Evolutionary conservation across 1,140 invertebrate species (phyloP).

Genomic region (Lasioglossum baleicum): DNA sequence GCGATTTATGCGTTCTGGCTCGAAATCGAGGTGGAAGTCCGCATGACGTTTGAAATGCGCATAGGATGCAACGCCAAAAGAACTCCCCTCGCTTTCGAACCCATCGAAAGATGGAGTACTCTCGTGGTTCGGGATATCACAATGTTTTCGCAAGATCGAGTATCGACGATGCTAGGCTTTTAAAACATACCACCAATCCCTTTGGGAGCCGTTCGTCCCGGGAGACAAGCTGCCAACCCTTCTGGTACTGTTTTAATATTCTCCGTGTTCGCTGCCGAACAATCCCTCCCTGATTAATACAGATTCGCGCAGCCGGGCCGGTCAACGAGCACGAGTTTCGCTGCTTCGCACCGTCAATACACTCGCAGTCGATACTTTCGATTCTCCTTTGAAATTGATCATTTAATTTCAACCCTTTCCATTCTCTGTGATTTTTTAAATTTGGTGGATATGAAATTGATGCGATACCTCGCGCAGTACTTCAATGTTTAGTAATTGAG

Average conservation of each 20-base stretch:
- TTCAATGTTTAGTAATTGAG: too few relatives aligned
- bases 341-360: too few relatives aligned
- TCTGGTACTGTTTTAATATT: conserved; percentile 72
- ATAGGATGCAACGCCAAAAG: not conserved
- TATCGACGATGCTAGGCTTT: conserved; percentile 48
- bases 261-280: conserved; percentile 62
- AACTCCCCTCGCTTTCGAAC: conserved; percentile 14
- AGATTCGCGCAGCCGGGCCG: conserved; percentile 25
- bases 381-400: too few relatives aligned
- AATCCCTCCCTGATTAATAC: conserved; percentile 69
- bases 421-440: too few relatives aligned
- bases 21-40: not conserved
- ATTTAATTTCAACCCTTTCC: too few relatives aligned
- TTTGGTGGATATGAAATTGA: too few relatives aligned
- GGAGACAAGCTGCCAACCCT: conserved; percentile 64
- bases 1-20: not conserved
- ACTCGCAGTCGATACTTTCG: too few relatives aligned
- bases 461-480: too few relatives aligned
- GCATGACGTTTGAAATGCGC: not conserved
- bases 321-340: conserved; percentile 11
- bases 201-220: conserved; percentile 43
- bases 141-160: conserved; percentile 63
- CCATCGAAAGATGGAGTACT: conserved; percentile 22
- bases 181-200: conserved; percentile 21
- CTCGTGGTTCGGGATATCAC: conserved; percentile 57